Conservation (phyloP, 2,888 invertebrate species). For the Leptopilina myrica region DNA sequence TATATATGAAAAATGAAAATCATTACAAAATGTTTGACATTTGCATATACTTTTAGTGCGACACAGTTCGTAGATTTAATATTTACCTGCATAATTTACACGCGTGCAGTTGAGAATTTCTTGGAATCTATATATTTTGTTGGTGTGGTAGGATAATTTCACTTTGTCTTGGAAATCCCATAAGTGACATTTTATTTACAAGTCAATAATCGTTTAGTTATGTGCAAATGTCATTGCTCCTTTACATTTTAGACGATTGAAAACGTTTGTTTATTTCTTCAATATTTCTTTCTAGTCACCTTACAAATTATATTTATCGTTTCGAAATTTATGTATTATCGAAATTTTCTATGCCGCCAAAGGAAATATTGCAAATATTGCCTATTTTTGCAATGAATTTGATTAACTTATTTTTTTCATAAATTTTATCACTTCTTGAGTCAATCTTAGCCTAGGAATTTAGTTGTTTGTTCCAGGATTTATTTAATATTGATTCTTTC, state of each 20-base stretch:
- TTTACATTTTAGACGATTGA: not conserved
- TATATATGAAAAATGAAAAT: conserved; percentile 9
- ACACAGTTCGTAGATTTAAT: conserved; percentile 26
- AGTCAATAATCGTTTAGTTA: not conserved
- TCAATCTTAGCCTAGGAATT: too few relatives aligned
- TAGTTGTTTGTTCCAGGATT: too few relatives aligned
- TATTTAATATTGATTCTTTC: too few relatives aligned
- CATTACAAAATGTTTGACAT: conserved; percentile 25
- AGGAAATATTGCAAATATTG: too few relatives aligned
- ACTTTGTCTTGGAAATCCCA: not conserved
- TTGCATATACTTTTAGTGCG: conserved; percentile 15
- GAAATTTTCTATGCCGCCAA: too few relatives aligned
- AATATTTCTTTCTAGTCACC: too few relatives aligned
- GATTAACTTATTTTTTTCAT: too few relatives aligned
- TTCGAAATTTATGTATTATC: too few relatives aligned
- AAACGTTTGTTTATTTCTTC: too few relatives aligned
- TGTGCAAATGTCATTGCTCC: conserved; percentile 10
- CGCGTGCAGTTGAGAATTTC: not conserved
- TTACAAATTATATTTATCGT: too few relatives aligned
- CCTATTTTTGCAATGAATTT: too few relatives aligned
- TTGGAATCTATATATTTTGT: conserved; percentile 7
- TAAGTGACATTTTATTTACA: conserved; percentile 14
- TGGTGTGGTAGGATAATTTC: conserved; percentile 8
- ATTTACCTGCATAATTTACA: conserved; percentile 32
- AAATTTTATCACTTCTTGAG: too few relatives aligned